Evolutionary conservation across 2,113 vertebrate species (phyloP).

Genomic region (Delphinus delphis): DNA sequence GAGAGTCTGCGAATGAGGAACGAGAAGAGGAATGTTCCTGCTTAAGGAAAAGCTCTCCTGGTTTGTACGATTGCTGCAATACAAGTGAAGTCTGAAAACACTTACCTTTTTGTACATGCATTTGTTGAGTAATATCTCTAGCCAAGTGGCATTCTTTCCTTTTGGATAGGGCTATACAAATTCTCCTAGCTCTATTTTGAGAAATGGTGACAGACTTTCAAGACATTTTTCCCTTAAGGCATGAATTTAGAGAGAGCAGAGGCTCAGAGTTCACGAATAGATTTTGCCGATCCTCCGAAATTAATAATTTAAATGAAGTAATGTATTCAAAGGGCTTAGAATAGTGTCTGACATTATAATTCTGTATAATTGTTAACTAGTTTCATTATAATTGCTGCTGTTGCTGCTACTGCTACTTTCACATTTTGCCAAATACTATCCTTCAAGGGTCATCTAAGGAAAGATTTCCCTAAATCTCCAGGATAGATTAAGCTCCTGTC

Average conservation of each 20-base stretch:
- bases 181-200: background rate
- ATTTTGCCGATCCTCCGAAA: background rate
- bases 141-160: background rate
- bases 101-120: background rate
- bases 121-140: background rate
- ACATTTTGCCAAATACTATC: background rate
- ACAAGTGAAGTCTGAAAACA: background rate
- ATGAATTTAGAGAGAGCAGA: background rate
- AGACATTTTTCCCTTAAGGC: background rate
- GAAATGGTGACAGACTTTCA: background rate
- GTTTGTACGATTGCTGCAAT: background rate
- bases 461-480: background rate
- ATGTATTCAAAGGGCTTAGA: background rate
- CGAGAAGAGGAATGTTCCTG: background rate
- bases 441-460: background rate
- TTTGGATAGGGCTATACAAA: background rate
- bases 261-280: background rate
- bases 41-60: background rate
- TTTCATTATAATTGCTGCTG: background rate
- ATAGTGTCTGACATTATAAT: background rate
- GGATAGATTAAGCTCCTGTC: background rate
- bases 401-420: background rate
- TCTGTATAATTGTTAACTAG: background rate
- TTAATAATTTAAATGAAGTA: conserved; percentile 23
- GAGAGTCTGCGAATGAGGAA: background rate